Evolutionary conservation across 2,888 invertebrate species (phyloP), one percentile per base, ranked within the genome.

Genomic region (Conus canariensis): DNA sequence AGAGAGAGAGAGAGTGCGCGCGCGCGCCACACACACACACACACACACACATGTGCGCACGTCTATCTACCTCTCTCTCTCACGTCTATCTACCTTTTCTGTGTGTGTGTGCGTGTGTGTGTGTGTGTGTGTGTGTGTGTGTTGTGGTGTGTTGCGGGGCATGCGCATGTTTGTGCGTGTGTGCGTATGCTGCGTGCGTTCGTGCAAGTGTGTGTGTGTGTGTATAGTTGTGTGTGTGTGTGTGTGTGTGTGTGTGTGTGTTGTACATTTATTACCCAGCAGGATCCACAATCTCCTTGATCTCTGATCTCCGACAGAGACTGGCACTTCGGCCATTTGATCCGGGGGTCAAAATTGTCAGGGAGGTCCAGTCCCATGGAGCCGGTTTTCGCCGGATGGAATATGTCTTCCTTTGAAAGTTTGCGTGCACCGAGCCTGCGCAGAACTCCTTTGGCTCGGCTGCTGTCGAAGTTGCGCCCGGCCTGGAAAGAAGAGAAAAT

Each of bases 281-380:
- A 99, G 80, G 98, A 98, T 60, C 99, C 99, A 96, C 99, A 99
- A 22, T 98, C 98, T 22, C 96, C 95, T 90, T 96, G 96, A 91
- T 96, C 96, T 82, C 96, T 90, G 83, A 96, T 92, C 93, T 96
- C 96, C 91, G 94, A 94, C n/a, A 99, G 97, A 22, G 98, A 98
- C 0, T 98, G 98, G 95, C 99, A 99, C 94, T 98, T 95, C 0
- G 98, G 97, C 98, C 98, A 99, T 91, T 98, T 97, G 88, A 97
- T 97, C 77, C 98, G 97, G 0, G 98, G 96, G 97, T 99, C 98
- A 96, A 99, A 99, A 94, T 97, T 97, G 25, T 97, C 97, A 0
- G 98, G 98, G 60, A 98, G 93, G 22, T 94, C 92, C 9, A 89
- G 92, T 0, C 59, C 70, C 70, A 70, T 22, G 22, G 70, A 22